These are phyloP conservation scores for Agrypnia vestita DNA, from an alignment of 1,140 invertebrate genomes.

Conservation along the genomic window DNA sequence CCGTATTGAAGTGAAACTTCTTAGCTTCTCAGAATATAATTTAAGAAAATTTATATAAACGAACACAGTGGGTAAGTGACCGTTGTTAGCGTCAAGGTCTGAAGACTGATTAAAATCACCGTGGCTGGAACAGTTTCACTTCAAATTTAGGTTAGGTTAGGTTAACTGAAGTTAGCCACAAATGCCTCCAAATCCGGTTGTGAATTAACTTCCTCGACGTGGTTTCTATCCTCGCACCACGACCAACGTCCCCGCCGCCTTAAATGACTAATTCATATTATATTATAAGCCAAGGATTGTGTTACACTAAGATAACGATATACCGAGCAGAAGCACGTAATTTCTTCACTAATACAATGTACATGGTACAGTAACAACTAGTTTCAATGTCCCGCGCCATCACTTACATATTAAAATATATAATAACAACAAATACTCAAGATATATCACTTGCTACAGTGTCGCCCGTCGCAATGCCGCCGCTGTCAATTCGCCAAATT, in stretches of 20 bases:
- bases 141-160: neutral
- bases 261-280: slow-evolving; percentile 36
- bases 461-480: neutral
- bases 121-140: too few species aligned
- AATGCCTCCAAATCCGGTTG: slow-evolving; percentile 8
- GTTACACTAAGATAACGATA: slow-evolving; percentile 35
- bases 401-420: slow-evolving; percentile 26
- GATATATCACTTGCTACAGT: slow-evolving; percentile 21
- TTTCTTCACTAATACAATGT: slow-evolving; percentile 41
- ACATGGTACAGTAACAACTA: slow-evolving; percentile 12
- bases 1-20: too few species aligned
- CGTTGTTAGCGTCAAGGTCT: too few species aligned
- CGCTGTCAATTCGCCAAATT: too few species aligned
- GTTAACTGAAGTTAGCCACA: slow-evolving; percentile 1
- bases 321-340: slow-evolving; percentile 35
- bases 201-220: neutral
- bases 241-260: neutral
- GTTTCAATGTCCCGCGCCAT: neutral
- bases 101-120: too few species aligned
- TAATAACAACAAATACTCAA: slow-evolving; percentile 29
- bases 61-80: too few species aligned
- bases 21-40: too few species aligned
- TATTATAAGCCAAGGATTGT: slow-evolving; percentile 37
- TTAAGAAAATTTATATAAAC: too few species aligned
- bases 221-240: neutral